Conservation (phyloP, 2,797 vertebrate genomes). For the Mormyrops boulengeri region DNA sequence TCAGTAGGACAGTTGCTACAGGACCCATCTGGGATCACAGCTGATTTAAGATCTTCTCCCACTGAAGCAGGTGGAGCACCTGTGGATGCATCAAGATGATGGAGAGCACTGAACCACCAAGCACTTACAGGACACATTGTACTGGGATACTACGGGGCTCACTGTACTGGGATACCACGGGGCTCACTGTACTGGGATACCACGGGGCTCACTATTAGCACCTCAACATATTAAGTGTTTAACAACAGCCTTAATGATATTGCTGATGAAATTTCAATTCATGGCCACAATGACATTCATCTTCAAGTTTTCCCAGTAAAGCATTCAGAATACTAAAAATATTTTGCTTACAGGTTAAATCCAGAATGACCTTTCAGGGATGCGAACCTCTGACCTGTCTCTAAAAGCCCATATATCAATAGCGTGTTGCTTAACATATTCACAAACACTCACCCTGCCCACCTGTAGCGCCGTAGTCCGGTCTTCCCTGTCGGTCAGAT, state of each 20-base stretch:
- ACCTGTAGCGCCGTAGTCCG: not conserved
- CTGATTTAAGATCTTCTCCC: not conserved
- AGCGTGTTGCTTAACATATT: not conserved
- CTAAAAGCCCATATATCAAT: not conserved
- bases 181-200: not conserved
- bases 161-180: too few species aligned
- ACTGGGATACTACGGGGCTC: too few species aligned
- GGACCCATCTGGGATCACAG: not conserved
- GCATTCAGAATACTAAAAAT: not conserved
- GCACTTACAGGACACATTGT: not conserved
- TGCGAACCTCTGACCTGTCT: not conserved
- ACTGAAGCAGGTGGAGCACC: not conserved
- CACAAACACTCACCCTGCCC: not conserved
- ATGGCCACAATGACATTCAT: not conserved
- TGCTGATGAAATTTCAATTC: not conserved
- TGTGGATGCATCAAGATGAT: not conserved
- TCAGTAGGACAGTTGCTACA: not conserved
- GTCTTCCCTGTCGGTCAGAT: not conserved
- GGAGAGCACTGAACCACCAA: not conserved
- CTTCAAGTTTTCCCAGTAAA: not conserved
- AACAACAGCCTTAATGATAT: not conserved
- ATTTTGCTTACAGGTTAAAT: not conserved
- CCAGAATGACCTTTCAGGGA: not conserved
- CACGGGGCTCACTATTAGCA: not conserved
- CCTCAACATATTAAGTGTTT: not conserved